phyloP scores from a whole-genome alignment of 2,888 invertebrate species.

The Thalpophila matura region DNA sequence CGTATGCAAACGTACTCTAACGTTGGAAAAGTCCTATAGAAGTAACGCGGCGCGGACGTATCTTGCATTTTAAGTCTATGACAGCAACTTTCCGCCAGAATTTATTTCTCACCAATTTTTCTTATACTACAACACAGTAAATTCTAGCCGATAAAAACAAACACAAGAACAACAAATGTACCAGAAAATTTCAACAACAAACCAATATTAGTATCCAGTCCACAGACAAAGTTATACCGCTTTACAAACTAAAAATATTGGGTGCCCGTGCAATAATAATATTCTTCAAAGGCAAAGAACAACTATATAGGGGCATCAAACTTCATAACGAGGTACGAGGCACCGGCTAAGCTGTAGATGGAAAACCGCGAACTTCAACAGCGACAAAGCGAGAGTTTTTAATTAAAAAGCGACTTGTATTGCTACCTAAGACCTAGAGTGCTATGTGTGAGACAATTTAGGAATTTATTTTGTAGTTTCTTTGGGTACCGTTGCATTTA shows the following conservation, averaged over 20 bases:
- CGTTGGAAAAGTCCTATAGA: no score
- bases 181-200: neutral
- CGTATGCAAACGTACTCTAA: no score
- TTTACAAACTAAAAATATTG: slow-evolving; percentile 75
- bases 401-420: slow-evolving; percentile 80
- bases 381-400: slow-evolving; percentile 81
- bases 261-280: slow-evolving; percentile 74
- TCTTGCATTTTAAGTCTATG: no score
- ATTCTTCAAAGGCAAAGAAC: slow-evolving; percentile 78
- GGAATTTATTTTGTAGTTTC: slow-evolving; percentile 1
- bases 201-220: slow-evolving; percentile 34
- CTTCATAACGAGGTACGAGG: slow-evolving; percentile 79
- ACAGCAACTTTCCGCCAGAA: no score
- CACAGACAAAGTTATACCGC: slow-evolving; percentile 65
- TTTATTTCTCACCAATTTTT: no score
- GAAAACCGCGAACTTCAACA: slow-evolving; percentile 69
- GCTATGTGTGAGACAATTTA: slow-evolving; percentile 39
- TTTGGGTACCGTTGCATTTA: no score
- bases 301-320: slow-evolving; percentile 78
- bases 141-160: no score
- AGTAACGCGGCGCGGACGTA: no score
- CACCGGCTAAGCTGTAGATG: slow-evolving; percentile 72
- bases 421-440: slow-evolving; percentile 43
- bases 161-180: neutral
- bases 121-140: no score